Conservation (phyloP, 1,140 invertebrate species). For the Drosophila leontia region DNA sequence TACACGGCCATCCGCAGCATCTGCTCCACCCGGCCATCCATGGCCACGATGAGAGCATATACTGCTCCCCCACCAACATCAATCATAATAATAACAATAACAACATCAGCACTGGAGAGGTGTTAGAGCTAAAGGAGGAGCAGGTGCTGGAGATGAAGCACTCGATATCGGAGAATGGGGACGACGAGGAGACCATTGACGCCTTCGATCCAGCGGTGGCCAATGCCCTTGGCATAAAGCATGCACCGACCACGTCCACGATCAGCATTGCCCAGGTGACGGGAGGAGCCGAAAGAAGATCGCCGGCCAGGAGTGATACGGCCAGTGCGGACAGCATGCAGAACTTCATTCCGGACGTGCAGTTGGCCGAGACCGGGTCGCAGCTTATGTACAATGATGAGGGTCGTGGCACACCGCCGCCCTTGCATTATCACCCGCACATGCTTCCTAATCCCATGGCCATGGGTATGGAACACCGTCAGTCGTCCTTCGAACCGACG, state of each 20-base stretch:
- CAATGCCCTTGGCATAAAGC: constrained; percentile 51
- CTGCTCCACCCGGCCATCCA: constrained; percentile 38
- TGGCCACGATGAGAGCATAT: constrained; percentile 53
- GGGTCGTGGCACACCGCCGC: constrained; percentile 53
- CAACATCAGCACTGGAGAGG: constrained; percentile 29
- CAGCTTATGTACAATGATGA: constrained; percentile 60
- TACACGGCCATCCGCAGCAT: constrained; percentile 23
- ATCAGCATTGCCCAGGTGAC: constrained; percentile 10
- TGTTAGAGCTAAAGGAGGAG: background rate
- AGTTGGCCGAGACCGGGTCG: constrained; percentile 66
- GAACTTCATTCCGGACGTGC: constrained; percentile 82
- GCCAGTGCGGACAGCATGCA: constrained; percentile 77
- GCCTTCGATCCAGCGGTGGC: constrained; percentile 74
- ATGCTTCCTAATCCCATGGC: constrained; percentile 24
- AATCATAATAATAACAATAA: constrained; percentile 38
- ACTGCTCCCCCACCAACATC: constrained; percentile 54
- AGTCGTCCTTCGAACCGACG: constrained; percentile 40
- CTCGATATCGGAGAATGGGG: constrained; percentile 76
- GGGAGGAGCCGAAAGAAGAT: constrained; percentile 12
- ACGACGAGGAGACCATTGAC: constrained; percentile 80
- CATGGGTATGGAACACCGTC: constrained; percentile 21
- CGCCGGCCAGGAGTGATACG: constrained; percentile 70
- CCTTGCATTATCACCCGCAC: constrained; percentile 50
- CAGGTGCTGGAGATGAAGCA: constrained; percentile 67
- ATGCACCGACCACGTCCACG: constrained; percentile 1